Base-by-base conservation (phyloP, 2,113 vertebrate genomes). In the Brachypteracias leptosomus region DNA sequence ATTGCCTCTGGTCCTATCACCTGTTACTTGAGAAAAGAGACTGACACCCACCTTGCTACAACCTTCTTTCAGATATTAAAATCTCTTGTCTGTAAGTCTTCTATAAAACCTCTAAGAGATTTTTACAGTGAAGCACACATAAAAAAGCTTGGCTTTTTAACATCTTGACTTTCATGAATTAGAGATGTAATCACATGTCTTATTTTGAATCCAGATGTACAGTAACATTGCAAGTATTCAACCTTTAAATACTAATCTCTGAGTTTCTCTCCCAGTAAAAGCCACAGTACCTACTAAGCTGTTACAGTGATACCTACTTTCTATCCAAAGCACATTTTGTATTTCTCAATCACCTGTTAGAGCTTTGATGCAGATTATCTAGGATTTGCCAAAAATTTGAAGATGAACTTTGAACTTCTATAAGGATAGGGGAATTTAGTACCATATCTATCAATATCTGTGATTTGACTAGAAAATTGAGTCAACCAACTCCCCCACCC, bases 21-120 rank as follows among this genome's bases (percentile, higher is more conserved):
- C 26, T 66, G 52, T 5, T 72, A 28, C 29, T 11, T 20, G 21
- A 20, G 21, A 66, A 13, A 54, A 66, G 29, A 59, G 8, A 25
- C 4, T 1, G 3, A 47, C n/a, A n/a, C n/a, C n/a, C n/a, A n/a
- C 11, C 18, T 36, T 1, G 1, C 46, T 78, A 44, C 22, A 61
- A 29, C 9, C 7, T 72, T 35, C 7, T 49, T 66, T 72, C 11
- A 67, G 24, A 28, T 36, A 68, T 10, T 29, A 58, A 85, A 75
- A 70, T 42, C 6, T 44, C 9, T 22, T 66, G 16, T 88, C 28
- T 55, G 35, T 16, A 44, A 61, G 19, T 47, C 40, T 35, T 67
- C 54, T 25, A 67, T 10, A 11, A 68, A 85, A 46, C 6, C 19
- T 21, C 19, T 52, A 10, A 15, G 14, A 55, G 19, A 44, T 28